These are phyloP conservation scores for Metalampra italica DNA, from an alignment of 2,888 invertebrate species.

Conservation along the genomic window DNA sequence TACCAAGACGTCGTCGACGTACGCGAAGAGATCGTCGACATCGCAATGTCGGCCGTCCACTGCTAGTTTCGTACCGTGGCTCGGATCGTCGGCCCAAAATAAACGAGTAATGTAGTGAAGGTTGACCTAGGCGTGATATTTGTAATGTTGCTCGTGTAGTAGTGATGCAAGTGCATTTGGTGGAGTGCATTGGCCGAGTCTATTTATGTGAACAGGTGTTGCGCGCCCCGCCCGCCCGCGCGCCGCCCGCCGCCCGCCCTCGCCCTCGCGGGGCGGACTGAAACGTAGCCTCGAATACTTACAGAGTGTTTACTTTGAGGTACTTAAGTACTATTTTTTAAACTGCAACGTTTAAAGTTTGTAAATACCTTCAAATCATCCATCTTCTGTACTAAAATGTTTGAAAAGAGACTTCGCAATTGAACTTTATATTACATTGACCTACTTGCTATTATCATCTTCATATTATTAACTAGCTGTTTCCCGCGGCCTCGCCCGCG, in stretches of 20 bases:
- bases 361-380: no score
- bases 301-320: neutral
- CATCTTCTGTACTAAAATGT: no score
- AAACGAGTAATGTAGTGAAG: slow-evolving; percentile 16
- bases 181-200: slow-evolving; percentile 51
- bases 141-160: slow-evolving; percentile 5
- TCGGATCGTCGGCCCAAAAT: neutral
- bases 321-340: no score
- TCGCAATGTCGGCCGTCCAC: slow-evolving; percentile 10
- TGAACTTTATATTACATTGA: no score
- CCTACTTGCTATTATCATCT: no score
- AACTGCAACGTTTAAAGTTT: no score
- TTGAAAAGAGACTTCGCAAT: no score
- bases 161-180: slow-evolving; percentile 32
- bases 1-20: slow-evolving; percentile 12
- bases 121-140: neutral
- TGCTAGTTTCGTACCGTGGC: slow-evolving; percentile 1
- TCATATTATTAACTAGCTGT: no score
- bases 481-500: no score
- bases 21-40: neutral
- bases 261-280: neutral
- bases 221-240: neutral
- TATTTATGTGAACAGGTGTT: slow-evolving; percentile 58
- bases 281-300: neutral
- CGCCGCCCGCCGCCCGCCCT: neutral